These are phyloP conservation scores for Abramis brama DNA, from an alignment of 2,113 vertebrate genomes.

Conservation along the genomic window DNA sequence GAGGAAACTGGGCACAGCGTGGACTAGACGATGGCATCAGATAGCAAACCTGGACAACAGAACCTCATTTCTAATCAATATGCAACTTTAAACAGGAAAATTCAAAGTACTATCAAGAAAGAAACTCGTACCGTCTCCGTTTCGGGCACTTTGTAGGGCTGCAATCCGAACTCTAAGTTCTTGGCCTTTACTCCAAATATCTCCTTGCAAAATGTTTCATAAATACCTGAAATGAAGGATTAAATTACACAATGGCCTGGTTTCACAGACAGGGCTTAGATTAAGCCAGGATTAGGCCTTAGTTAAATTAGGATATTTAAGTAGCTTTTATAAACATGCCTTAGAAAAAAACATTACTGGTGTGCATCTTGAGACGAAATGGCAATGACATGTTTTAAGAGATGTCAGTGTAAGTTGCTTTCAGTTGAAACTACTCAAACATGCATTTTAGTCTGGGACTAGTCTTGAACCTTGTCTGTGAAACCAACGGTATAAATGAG, in stretches of 20 bases:
- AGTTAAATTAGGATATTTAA: too few relatives aligned
- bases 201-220: constrained; percentile 99
- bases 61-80: not conserved
- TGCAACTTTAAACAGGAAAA: not conserved
- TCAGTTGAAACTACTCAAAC: too few relatives aligned
- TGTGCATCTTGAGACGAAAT: too few relatives aligned
- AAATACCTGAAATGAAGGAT: constrained; percentile 84
- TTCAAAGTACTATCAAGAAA: not conserved
- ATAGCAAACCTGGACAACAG: constrained; percentile 84
- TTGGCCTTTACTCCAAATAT: constrained; percentile 96
- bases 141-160: constrained; percentile 95
- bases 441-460: too few relatives aligned
- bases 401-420: too few relatives aligned
- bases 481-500: not conserved
- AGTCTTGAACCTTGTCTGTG: too few relatives aligned
- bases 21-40: constrained; percentile 98
- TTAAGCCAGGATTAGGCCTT: too few relatives aligned
- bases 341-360: too few relatives aligned
- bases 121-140: constrained; percentile 88
- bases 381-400: too few relatives aligned
- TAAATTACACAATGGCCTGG: not conserved
- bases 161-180: constrained; percentile 94
- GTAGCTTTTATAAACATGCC: too few relatives aligned
- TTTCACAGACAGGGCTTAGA: too few relatives aligned
- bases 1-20: constrained; percentile 97